Conservation (phyloP, 2,888 invertebrate genomes). For the Dynastes maya region DNA sequence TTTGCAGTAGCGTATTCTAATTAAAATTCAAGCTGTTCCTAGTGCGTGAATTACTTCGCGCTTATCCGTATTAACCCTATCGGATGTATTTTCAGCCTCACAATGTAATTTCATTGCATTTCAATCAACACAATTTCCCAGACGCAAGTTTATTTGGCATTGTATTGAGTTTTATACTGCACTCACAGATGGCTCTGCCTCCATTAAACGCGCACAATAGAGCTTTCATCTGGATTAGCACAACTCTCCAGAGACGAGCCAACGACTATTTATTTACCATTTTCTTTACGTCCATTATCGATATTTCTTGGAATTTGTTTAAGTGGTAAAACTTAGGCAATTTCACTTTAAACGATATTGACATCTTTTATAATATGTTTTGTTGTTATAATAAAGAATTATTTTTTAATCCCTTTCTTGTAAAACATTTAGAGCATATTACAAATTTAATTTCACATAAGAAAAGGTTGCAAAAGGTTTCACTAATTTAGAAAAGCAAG, state of each 20-base stretch:
- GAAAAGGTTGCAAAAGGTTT: too few species aligned
- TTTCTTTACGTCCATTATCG: constrained; percentile 53
- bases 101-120: constrained; percentile 62
- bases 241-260: constrained; percentile 64
- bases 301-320: constrained; percentile 40
- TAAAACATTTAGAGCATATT: too few species aligned
- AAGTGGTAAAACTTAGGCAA: constrained; percentile 9
- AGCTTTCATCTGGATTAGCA: constrained; percentile 69
- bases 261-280: constrained; percentile 61
- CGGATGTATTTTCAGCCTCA: constrained; percentile 55
- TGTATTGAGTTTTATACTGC: constrained; percentile 62
- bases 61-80: constrained; percentile 53
- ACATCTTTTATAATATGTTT: not conserved
- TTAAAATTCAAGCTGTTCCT: constrained; percentile 42
- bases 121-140: constrained; percentile 68
- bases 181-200: constrained; percentile 65
- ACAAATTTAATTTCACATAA: too few species aligned
- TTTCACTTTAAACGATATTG: not conserved
- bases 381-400: not conserved
- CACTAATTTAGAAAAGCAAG: too few species aligned
- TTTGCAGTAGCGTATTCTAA: constrained; percentile 33
- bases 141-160: constrained; percentile 62
- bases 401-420: too few species aligned
- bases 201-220: constrained; percentile 66
- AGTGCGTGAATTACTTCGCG: constrained; percentile 43